These are phyloP conservation scores for Tenebrosternarchus preto DNA, from an alignment of 2,113 vertebrate species.

Conservation along the genomic window DNA sequence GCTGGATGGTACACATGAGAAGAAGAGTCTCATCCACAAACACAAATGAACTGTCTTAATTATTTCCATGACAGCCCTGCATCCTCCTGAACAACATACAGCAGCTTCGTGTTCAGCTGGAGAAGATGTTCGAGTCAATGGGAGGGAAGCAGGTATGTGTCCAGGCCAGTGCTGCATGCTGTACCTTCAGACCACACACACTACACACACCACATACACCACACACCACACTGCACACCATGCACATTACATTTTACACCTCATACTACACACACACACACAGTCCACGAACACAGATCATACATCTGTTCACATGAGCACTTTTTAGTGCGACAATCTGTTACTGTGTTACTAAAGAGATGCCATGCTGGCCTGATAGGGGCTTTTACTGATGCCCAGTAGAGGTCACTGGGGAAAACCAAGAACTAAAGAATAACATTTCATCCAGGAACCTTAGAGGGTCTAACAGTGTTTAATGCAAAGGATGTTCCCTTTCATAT, in stretches of 20 bases:
- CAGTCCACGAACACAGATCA: no score
- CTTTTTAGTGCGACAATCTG: no score
- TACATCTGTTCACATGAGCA: neutral
- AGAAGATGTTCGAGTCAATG: constrained; percentile 99
- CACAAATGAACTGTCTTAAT: neutral
- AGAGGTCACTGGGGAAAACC: neutral
- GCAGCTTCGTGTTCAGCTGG: constrained; percentile 92
- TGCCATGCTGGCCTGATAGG: no score
- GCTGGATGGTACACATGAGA: neutral
- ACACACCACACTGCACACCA: no score
- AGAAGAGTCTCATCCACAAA: neutral
- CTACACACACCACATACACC: no score
- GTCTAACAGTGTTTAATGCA: neutral
- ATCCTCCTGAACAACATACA: constrained; percentile 98
- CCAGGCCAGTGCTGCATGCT: neutral
- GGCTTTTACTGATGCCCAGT: neutral
- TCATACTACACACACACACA: no score
- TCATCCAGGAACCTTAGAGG: no score
- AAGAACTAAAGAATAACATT: neutral
- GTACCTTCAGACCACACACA: no score
- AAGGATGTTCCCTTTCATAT: no score
- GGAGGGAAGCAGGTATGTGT: constrained; percentile 92
- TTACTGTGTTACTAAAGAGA: neutral
- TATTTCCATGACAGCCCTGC: constrained; percentile 79
- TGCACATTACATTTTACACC: no score